phyloP scores from a whole-genome alignment of 1,140 invertebrate genomes.

The Macrostomum lignano region DNA sequence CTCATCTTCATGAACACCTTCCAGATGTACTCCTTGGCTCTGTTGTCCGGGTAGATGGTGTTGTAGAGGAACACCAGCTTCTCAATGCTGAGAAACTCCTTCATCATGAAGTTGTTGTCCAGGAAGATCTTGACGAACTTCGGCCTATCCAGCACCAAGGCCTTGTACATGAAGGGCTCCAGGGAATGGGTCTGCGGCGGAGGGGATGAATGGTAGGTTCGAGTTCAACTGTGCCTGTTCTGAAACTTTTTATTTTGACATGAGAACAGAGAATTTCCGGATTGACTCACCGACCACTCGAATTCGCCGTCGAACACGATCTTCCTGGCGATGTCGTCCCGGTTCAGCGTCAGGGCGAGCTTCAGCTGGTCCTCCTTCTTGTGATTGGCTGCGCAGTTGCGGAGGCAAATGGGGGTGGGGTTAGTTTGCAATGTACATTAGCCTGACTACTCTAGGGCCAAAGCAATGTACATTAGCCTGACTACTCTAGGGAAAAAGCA shows the following conservation, averaged over 20 bases:
- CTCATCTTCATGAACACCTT: conserved; percentile 4
- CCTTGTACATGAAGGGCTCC: conserved; percentile 80
- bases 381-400: conserved; percentile 19
- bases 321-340: conserved; percentile 19
- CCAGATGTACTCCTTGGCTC: conserved; percentile 10
- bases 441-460: no score
- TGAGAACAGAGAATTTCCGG: no score
- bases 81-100: conserved; percentile 72
- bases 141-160: conserved; percentile 63
- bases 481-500: no score
- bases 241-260: no score
- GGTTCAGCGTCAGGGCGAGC: conserved; percentile 20
- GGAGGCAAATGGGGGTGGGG: no score
- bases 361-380: conserved; percentile 12
- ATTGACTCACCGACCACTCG: conserved; percentile 13
- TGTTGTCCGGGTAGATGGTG: no score
- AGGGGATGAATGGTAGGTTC: no score
- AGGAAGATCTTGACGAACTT: conserved; percentile 76
- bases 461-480: no score
- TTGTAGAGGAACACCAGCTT: conserved; percentile 65
- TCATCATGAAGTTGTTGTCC: conserved; percentile 80
- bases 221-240: no score
- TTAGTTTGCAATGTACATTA: no score
- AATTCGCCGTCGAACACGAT: conserved; percentile 19
- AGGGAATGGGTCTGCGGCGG: no score